Conservation (phyloP, 2,888 invertebrate species). For the Oligia latruncula region DNA sequence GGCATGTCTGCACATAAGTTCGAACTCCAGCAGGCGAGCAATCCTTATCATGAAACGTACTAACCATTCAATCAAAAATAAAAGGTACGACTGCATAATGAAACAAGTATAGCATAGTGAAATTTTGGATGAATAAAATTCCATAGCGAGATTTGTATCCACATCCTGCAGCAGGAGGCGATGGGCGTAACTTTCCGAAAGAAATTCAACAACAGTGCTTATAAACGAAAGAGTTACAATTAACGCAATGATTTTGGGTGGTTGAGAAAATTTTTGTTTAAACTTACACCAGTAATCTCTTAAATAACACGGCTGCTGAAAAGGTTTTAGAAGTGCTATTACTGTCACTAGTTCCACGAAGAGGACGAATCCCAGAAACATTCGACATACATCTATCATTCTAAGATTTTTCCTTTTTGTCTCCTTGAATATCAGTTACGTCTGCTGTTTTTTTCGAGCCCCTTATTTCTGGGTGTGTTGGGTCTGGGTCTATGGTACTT, state of each 20-base stretch:
- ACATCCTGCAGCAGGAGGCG: conserved; percentile 32
- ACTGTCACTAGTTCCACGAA: conserved; percentile 74
- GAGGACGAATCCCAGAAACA: conserved; percentile 67
- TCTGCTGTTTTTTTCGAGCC: not conserved
- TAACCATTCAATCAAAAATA: conserved; percentile 77
- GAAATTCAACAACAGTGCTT: conserved; percentile 74
- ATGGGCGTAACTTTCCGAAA: not conserved
- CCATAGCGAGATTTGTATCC: conserved; percentile 63
- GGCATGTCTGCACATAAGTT: conserved; percentile 82
- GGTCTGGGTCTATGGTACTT: not conserved
- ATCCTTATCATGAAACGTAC: conserved; percentile 71
- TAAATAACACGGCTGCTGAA: conserved; percentile 74
- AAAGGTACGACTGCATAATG: conserved; percentile 72
- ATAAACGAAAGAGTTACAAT: conserved; percentile 65
- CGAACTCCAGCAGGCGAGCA: conserved; percentile 81
- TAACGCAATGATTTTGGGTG: conserved; percentile 64
- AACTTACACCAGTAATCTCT: conserved; percentile 76
- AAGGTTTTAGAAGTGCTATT: conserved; percentile 77
- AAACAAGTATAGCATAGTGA: conserved; percentile 73
- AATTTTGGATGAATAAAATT: conserved; percentile 75
- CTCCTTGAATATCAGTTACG: not conserved
- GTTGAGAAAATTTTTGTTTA: conserved; percentile 59
- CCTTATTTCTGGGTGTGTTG: not conserved
- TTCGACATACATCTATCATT: conserved; percentile 79
- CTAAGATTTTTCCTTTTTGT: conserved; percentile 22